phyloP scores from a whole-genome alignment of 2,888 invertebrate species.

The Candidula unifasciata region DNA sequence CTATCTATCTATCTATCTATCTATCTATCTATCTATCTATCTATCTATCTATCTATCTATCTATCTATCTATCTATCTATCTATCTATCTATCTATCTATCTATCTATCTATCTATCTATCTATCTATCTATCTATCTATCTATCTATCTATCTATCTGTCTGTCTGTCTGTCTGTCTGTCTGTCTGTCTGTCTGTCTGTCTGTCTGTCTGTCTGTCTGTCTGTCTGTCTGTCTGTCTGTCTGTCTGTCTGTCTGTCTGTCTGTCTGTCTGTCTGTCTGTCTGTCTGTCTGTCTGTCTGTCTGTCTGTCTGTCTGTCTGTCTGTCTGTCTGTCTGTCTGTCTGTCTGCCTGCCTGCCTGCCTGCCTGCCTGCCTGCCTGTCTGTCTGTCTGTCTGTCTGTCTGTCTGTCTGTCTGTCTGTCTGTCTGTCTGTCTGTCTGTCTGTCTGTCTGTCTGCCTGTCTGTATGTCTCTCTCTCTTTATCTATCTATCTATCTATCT shows the following conservation, averaged over 20 bases:
- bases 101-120: slow-evolving; percentile 2
- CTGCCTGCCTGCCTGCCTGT: too few species aligned
- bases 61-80: too few species aligned
- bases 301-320: not conserved
- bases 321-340: too few species aligned
- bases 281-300: not conserved
- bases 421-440: not conserved
- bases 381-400: too few species aligned
- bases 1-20: not conserved
- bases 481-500: too few species aligned
- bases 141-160: not conserved
- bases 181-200: not conserved
- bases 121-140: not conserved
- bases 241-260: not conserved
- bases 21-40: not conserved
- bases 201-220: too few species aligned
- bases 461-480: too few species aligned
- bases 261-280: slow-evolving; percentile 10
- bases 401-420: not conserved
- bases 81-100: slow-evolving; percentile 9
- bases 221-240: too few species aligned
- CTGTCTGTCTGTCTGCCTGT: not conserved
- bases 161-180: not conserved
- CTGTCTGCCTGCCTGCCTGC: too few species aligned
- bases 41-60: too few species aligned